These are phyloP conservation scores for Neotoma lepida DNA, from an alignment of 2,113 vertebrate genomes.

Conservation along the genomic window DNA sequence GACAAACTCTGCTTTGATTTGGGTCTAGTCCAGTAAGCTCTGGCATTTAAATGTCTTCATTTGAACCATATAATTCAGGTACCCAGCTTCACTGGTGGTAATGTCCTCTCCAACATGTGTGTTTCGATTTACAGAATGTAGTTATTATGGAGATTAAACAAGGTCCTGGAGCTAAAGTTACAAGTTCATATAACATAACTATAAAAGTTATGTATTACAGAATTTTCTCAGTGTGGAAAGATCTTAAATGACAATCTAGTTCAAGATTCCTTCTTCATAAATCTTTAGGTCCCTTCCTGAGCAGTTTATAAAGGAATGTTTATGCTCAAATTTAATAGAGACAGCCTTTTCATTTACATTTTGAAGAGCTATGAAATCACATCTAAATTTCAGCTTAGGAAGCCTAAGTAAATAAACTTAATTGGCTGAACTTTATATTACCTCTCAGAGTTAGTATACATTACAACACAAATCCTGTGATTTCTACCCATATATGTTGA, in stretches of 20 bases:
- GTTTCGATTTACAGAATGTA: not conserved
- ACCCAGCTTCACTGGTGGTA: not conserved
- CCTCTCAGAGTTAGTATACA: not conserved
- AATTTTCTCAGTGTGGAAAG: not conserved
- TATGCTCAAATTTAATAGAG: not conserved
- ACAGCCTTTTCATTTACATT: too few relatives aligned
- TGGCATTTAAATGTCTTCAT: not conserved
- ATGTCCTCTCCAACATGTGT: not conserved
- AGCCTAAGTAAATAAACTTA: not conserved
- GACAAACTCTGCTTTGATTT: not conserved
- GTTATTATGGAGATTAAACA: not conserved
- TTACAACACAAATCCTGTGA: not conserved
- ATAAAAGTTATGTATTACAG: not conserved
- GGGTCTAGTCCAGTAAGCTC: not conserved
- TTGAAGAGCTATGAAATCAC: not conserved
- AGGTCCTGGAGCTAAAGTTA: not conserved
- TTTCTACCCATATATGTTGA: not conserved
- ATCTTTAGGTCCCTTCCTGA: too few relatives aligned
- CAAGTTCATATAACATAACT: not conserved
- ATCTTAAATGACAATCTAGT: not conserved
- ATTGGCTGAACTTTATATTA: not conserved
- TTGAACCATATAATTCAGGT: not conserved
- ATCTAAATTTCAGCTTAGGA: not conserved
- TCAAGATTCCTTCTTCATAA: not conserved
- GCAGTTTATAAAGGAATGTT: not conserved